These are phyloP conservation scores for Uria aalge DNA, from an alignment of 2,113 vertebrate species.

Conservation along the genomic window DNA sequence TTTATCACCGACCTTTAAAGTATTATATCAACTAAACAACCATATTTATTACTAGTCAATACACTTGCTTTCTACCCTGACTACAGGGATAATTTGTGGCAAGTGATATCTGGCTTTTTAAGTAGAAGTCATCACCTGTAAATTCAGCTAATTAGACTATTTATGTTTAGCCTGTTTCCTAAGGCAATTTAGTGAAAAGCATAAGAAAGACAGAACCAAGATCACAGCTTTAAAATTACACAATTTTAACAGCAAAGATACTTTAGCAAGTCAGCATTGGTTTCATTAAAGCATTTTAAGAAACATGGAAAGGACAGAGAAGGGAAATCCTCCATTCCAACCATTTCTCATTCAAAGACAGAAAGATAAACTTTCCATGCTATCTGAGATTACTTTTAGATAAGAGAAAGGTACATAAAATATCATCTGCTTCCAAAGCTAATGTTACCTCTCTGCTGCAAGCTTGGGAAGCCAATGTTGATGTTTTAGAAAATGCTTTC, in stretches of 20 bases:
- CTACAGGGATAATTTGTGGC: not conserved
- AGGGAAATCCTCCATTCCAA: not conserved
- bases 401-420: not conserved
- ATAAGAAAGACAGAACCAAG: not conserved
- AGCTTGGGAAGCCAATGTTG: not conserved
- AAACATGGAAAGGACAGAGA: not conserved
- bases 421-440: not conserved
- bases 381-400: not conserved
- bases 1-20: not conserved
- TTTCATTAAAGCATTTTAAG: not conserved
- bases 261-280: not conserved
- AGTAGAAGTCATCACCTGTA: not conserved
- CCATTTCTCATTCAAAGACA: not conserved
- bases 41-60: not conserved
- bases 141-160: not conserved
- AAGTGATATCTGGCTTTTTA: not conserved
- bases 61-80: not conserved
- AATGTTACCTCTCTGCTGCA: not conserved
- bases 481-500: not conserved
- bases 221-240: not conserved
- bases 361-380: not conserved
- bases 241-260: not conserved
- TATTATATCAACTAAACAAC: not conserved
- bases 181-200: not conserved
- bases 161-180: not conserved